Evolutionary conservation across 2,888 invertebrate species (phyloP), one percentile per base, ranked within the genome.

Genomic region (Lasioglossum marginatum): DNA sequence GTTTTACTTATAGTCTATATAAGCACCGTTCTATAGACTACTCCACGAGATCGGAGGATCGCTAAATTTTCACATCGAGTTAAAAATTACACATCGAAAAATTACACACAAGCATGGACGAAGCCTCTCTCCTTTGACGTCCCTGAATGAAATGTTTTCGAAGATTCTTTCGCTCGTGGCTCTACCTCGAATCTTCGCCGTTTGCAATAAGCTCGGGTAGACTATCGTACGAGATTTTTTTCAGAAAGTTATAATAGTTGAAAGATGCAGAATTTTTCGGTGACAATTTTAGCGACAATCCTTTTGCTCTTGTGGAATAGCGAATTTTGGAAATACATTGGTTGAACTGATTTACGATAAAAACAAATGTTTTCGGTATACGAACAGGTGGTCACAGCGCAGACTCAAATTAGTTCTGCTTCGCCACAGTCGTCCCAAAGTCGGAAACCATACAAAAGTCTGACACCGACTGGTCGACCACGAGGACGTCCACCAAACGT

Each of bases 401-500:
- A 89, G 40, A 43, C 80, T 2, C 83, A 87, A n/a, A 43, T 83
- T 6, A 83, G 85, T 8, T 91, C 92, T 37, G 86, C 88, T 1
- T 88, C 87, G 0, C 87, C 92, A 4, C 93, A 92, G 66, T 87
- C 87, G 6, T 82, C 91, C 0, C 92, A 92, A 31, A 89, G 85
- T 27, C 92, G 93, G 4, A 92, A 93, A 66, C 87, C 93, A 0
- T 90, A 92, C 82, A 93, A 91, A 81, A 89, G 87, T 91, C 87
- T 93, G 87, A 82, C 90, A 31, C 94, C 95, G 10, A 93, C 94
- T 16, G 95, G 96, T 16, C 93, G 96, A 86, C 96, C 96, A 0
- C 93, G 96, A 23, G 96, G 96, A 60, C 95, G 96, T 3, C 96
- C 96, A 0, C 96, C 96, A 0, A 95, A 96, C 48, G 90, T 93